phyloP scores from a whole-genome alignment of 92 coral and sea anemone species.

The Virgularia gustaviana region DNA sequence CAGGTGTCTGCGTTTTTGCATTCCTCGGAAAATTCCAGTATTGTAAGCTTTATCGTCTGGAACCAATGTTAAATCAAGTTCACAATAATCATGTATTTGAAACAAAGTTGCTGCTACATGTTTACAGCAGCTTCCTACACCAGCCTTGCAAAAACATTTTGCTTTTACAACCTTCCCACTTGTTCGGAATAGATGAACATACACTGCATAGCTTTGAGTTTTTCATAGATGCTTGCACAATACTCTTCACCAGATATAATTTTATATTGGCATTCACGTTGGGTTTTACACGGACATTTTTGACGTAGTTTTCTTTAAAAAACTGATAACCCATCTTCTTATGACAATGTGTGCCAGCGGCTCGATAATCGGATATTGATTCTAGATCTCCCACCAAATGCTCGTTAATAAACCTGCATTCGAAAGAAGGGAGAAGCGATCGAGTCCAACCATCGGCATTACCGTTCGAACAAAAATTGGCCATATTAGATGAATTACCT shows the following conservation, averaged over 20 bases:
- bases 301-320: too few species aligned
- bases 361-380: not conserved
- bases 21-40: conserved; percentile 31
- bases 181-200: conserved; percentile 1
- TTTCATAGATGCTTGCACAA: conserved; percentile 23
- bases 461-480: conserved; percentile 20
- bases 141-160: conserved; percentile 8
- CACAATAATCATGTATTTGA: conserved; percentile 25
- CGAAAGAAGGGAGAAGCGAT: conserved; percentile 2
- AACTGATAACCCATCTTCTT: conserved; percentile 9
- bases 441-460: conserved; percentile 20
- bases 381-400: conserved; percentile 15
- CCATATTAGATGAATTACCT: not conserved
- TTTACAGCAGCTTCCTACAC: not conserved
- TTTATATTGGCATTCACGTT: conserved; percentile 6
- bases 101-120: conserved; percentile 27
- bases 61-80: conserved; percentile 12
- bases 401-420: conserved; percentile 13
- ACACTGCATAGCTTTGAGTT: not conserved
- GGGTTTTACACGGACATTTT: not conserved
- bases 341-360: conserved; percentile 4
- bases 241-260: conserved; percentile 2
- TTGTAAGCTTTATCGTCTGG: conserved; percentile 34
- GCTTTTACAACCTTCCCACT: conserved; percentile 9
- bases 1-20: not conserved